Conservation (phyloP, 2,888 invertebrate species). For the Rhabditoides inermis region DNA sequence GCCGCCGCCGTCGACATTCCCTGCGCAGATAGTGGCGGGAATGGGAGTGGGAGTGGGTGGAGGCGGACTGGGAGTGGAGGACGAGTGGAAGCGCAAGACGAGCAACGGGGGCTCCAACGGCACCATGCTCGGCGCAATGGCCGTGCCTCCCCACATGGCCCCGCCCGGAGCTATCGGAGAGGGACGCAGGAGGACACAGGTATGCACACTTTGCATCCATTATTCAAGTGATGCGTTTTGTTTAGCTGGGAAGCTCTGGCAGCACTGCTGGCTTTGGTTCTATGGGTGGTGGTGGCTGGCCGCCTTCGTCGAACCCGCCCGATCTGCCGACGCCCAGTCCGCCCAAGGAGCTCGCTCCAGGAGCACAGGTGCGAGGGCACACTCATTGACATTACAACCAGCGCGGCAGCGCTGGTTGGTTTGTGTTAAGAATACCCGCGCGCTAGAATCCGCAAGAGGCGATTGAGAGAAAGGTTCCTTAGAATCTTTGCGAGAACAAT, state of each 20-base stretch:
- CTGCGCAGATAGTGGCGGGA: not conserved
- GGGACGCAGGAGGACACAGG: constrained; percentile 23
- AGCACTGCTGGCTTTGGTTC: constrained; percentile 7
- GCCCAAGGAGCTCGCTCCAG: constrained; percentile 5
- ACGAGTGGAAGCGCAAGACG: too few relatives aligned
- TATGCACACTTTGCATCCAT: not conserved
- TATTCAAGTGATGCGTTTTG: not conserved
- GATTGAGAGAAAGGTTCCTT: too few relatives aligned
- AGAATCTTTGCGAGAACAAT: too few relatives aligned
- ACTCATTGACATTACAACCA: too few relatives aligned
- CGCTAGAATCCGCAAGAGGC: constrained; percentile 8
- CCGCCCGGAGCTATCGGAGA: constrained; percentile 28
- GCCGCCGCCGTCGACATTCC: not conserved
- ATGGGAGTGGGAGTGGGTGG: not conserved
- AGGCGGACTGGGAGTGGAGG: not conserved
- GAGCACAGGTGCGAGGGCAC: too few relatives aligned
- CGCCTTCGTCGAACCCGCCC: constrained; percentile 32
- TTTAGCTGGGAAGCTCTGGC: constrained; percentile 3
- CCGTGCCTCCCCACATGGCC: constrained; percentile 1
- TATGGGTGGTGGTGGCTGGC: constrained; percentile 18
- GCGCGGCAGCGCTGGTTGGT: too few relatives aligned
- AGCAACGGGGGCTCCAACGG: too few relatives aligned
- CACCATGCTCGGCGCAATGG: too few relatives aligned
- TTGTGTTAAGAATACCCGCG: constrained; percentile 7
- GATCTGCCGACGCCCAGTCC: constrained; percentile 22